phyloP scores from a whole-genome alignment of 2,797 vertebrate genomes.

The Halcyon chelicuti region DNA sequence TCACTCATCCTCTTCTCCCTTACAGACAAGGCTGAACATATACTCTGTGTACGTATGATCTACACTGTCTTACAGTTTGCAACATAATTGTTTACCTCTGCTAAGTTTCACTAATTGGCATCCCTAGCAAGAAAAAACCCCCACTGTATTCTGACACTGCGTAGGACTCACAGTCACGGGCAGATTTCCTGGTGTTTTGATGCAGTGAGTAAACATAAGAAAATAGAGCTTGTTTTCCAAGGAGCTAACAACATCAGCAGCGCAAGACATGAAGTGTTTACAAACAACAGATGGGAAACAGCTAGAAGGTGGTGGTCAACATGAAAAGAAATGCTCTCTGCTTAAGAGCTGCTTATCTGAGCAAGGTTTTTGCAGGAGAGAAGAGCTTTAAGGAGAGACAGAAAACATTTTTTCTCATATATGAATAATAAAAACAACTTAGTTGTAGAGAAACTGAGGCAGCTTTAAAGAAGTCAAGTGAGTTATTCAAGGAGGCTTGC shows the following conservation, averaged over 20 bases:
- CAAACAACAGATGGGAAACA: slow-evolving; percentile 62
- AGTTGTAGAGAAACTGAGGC: background rate
- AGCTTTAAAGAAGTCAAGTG: background rate
- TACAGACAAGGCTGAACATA: background rate
- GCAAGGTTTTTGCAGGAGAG: background rate
- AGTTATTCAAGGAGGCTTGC: background rate
- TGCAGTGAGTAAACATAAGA: background rate
- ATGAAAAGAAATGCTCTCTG: background rate
- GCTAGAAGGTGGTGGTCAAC: slow-evolving; percentile 24
- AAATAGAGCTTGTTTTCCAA: slow-evolving; percentile 25
- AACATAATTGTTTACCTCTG: background rate
- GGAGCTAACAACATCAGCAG: slow-evolving; percentile 43
- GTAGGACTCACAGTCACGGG: background rate
- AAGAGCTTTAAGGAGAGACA: background rate
- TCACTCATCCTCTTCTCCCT: background rate
- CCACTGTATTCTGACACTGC: background rate
- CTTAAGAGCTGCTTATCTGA: background rate
- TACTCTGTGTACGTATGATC: background rate
- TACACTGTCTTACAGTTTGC: background rate
- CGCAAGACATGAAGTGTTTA: slow-evolving; percentile 28
- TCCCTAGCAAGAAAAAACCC: background rate
- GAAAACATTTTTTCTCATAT: background rate
- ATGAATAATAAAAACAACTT: background rate
- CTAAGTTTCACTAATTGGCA: background rate
- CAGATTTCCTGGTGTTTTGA: slow-evolving; percentile 36